Percentiles rank a stretch among this genome's conserved stretches.
phyloP scores from a whole-genome alignment of 2,797 vertebrate species.

The Valencia hispanica region DNA sequence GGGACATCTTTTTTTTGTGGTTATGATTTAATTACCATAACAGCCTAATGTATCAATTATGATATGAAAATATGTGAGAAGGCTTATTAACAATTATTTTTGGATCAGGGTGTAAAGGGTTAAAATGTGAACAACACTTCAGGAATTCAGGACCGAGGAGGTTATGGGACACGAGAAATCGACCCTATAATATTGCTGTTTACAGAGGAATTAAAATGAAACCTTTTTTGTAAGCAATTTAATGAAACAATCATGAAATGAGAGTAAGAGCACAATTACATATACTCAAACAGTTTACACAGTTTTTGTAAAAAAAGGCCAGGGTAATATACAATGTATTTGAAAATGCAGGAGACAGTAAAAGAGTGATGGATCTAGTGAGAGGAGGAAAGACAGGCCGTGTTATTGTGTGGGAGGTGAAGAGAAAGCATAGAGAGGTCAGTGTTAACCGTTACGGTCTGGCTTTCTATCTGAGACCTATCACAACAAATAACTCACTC shows the following conservation, averaged over 20 bases:
- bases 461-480: constrained; percentile 68
- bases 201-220: constrained; percentile 12
- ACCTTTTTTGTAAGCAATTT: background rate
- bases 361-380: constrained; percentile 12
- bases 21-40: background rate
- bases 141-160: background rate
- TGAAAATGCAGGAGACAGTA: constrained; percentile 10
- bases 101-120: background rate
- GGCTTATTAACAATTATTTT: background rate
- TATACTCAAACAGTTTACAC: background rate
- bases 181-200: constrained; percentile 20
- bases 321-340: background rate
- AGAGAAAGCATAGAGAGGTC: constrained; percentile 60
- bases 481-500: constrained; percentile 67
- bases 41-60: background rate
- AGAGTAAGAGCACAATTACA: background rate
- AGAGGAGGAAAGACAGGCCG: constrained; percentile 32
- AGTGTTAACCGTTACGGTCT: constrained; percentile 71
- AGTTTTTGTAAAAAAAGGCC: background rate
- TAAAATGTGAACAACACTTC: background rate
- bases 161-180: background rate
- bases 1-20: background rate
- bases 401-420: constrained; percentile 48
- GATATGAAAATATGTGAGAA: background rate
- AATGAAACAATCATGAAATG: background rate